These are phyloP conservation scores for Acronicta alni DNA, from an alignment of 2,888 invertebrate species.

Conservation along the genomic window DNA sequence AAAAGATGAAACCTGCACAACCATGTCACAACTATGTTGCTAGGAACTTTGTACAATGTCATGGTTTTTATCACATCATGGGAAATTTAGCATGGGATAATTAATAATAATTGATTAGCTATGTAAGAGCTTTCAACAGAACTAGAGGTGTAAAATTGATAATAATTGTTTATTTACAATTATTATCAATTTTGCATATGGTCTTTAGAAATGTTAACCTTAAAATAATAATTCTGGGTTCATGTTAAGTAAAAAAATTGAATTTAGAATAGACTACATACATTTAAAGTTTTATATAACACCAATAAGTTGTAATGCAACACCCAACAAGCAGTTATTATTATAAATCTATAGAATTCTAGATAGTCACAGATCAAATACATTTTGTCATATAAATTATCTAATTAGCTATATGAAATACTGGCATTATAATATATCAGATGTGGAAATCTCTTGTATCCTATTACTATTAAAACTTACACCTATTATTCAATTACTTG, in stretches of 20 bases:
- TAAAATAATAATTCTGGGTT: neutral
- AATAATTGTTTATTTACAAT: slow-evolving; percentile 6
- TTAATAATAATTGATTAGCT: slow-evolving; percentile 5
- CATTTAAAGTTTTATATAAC: neutral
- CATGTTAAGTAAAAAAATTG: neutral
- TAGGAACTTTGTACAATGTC: slow-evolving; percentile 23
- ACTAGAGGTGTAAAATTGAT: no score
- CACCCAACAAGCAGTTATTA: slow-evolving; percentile 30
- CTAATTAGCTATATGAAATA: neutral
- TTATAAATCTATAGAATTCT: slow-evolving; percentile 5
- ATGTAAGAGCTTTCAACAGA: slow-evolving; percentile 36
- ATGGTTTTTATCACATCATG: slow-evolving; percentile 13
- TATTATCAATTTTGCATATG: neutral
- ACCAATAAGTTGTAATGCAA: neutral
- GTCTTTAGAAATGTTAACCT: neutral
- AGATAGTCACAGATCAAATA: slow-evolving; percentile 3
- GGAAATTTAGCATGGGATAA: slow-evolving; percentile 38
- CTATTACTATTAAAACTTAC: no score
- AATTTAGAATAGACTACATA: neutral
- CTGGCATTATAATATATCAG: neutral
- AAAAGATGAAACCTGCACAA: slow-evolving; percentile 89
- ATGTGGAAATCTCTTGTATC: no score
- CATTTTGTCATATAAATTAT: slow-evolving; percentile 17
- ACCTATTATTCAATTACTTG: no score
- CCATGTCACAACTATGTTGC: slow-evolving; percentile 36